phyloP scores from a whole-genome alignment of 1,140 invertebrate species.

The Monochamus saltuarius region DNA sequence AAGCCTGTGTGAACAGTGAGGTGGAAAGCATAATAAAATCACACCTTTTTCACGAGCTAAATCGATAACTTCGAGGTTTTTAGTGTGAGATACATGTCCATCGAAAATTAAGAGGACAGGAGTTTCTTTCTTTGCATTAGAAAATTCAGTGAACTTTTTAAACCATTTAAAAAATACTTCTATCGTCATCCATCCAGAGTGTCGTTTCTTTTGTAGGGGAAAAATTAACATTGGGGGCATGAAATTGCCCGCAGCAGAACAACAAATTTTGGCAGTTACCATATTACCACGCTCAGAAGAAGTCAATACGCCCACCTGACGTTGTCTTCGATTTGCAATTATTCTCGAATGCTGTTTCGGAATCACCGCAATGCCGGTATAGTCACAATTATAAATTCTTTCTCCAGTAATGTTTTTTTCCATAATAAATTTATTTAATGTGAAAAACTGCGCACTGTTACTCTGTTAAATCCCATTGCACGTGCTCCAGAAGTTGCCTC shows the following conservation, averaged over 20 bases:
- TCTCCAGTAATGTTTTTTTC: no score
- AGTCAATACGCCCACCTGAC: not conserved
- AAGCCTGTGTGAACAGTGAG: conserved; percentile 48
- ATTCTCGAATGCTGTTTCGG: not conserved
- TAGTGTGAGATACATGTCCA: conserved; percentile 38
- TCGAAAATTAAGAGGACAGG: conserved; percentile 38
- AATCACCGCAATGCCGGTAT: conserved; percentile 19
- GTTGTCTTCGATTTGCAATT: conserved; percentile 19
- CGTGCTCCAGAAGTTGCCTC: conserved; percentile 42
- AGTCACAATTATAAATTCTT: conserved; percentile 22
- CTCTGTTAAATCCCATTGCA: conserved; percentile 39
- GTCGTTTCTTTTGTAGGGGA: conserved; percentile 29
- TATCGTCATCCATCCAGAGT: conserved; percentile 41
- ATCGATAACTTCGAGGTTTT: conserved; percentile 45
- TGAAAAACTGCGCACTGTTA: conserved; percentile 34
- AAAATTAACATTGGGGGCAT: conserved; percentile 44
- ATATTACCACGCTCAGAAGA: conserved; percentile 21
- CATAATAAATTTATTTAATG: no score
- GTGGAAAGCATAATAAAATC: conserved; percentile 44
- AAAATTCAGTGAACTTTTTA: conserved; percentile 41
- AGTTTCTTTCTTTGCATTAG: conserved; percentile 27
- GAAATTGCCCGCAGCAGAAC: conserved; percentile 27
- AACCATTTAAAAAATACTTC: conserved; percentile 46
- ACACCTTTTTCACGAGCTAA: conserved; percentile 43
- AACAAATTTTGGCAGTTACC: conserved; percentile 15